phyloP scores from a whole-genome alignment of 2,797 vertebrate species.

The Rachycentron canadum region DNA sequence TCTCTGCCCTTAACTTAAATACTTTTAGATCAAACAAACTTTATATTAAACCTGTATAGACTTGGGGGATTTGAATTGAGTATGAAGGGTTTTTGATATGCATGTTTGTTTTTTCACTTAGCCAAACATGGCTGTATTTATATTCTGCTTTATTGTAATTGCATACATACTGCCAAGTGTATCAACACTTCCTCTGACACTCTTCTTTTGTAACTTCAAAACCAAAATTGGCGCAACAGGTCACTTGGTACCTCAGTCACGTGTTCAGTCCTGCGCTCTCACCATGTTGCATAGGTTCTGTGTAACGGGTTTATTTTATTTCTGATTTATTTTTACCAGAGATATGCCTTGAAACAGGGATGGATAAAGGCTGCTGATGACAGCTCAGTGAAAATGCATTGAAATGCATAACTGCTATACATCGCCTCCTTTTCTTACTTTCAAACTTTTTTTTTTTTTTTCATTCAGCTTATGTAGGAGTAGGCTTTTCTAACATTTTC shows the following conservation, averaged over 20 bases:
- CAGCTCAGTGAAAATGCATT: constrained; percentile 47
- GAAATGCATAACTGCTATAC: constrained; percentile 40
- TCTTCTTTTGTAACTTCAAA: constrained; percentile 68
- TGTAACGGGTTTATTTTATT: constrained; percentile 31
- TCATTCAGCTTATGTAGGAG: constrained; percentile 51
- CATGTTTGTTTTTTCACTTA: constrained; percentile 76
- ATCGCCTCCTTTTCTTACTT: constrained; percentile 48
- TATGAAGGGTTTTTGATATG: constrained; percentile 81
- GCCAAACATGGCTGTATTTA: constrained; percentile 78
- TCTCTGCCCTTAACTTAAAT: constrained; percentile 63
- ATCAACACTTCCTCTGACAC: constrained; percentile 64
- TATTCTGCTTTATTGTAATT: constrained; percentile 79
- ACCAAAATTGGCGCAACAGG: constrained; percentile 66
- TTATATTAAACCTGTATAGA: constrained; percentile 71
- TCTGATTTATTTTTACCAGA: constrained; percentile 53
- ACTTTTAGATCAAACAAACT: constrained; percentile 63
- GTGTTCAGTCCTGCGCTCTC: constrained; percentile 38
- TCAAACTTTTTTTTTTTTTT: constrained; percentile 46
- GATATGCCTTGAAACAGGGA: constrained; percentile 75
- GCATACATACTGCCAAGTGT: constrained; percentile 82
- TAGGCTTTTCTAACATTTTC: constrained; percentile 63
- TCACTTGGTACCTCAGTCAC: constrained; percentile 37
- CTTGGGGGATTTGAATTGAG: constrained; percentile 59
- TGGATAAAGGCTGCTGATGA: constrained; percentile 49
- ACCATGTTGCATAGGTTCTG: constrained; percentile 30